These are phyloP conservation scores for Leptonema lineaticorne DNA, from an alignment of 1,140 invertebrate species.

Conservation along the genomic window DNA sequence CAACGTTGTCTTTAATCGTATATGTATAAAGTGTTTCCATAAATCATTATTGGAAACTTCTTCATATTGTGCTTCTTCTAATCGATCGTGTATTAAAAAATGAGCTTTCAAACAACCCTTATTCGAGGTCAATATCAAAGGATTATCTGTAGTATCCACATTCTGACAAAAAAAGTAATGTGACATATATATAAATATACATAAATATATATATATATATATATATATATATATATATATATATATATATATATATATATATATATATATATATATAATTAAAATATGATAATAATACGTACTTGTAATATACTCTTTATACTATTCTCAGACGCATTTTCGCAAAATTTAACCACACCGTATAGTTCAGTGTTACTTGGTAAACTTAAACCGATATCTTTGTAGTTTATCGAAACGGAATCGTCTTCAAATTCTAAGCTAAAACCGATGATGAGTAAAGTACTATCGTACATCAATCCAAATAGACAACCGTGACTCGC, in stretches of 20 bases:
- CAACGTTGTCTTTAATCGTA: slow-evolving; percentile 59
- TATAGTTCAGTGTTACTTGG: slow-evolving; percentile 74
- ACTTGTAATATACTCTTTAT: slow-evolving; percentile 65
- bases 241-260: background rate
- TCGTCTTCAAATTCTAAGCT: slow-evolving; percentile 61
- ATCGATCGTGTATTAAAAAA: slow-evolving; percentile 70
- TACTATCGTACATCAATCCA: slow-evolving; percentile 71
- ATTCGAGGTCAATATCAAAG: slow-evolving; percentile 64
- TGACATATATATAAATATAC: background rate
- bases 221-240: background rate
- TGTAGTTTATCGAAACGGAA: slow-evolving; percentile 56
- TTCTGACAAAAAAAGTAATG: slow-evolving; percentile 52
- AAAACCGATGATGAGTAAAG: slow-evolving; percentile 66
- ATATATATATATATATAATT: background rate
- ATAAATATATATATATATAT: background rate
- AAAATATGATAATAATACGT: slow-evolving; percentile 29
- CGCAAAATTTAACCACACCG: slow-evolving; percentile 66
- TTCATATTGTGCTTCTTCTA: slow-evolving; percentile 64
- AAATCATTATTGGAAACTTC: slow-evolving; percentile 62
- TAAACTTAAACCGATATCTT: slow-evolving; percentile 63
- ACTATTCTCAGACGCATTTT: slow-evolving; percentile 56
- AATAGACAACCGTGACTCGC: slow-evolving; percentile 68
- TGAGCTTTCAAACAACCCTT: slow-evolving; percentile 61
- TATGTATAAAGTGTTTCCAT: slow-evolving; percentile 67
- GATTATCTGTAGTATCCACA: slow-evolving; percentile 76